Evolutionary conservation across 2,113 vertebrate species (phyloP), one percentile per base, ranked within the genome.

Genomic region (Rhegmatorhina hoffmannsi): DNA sequence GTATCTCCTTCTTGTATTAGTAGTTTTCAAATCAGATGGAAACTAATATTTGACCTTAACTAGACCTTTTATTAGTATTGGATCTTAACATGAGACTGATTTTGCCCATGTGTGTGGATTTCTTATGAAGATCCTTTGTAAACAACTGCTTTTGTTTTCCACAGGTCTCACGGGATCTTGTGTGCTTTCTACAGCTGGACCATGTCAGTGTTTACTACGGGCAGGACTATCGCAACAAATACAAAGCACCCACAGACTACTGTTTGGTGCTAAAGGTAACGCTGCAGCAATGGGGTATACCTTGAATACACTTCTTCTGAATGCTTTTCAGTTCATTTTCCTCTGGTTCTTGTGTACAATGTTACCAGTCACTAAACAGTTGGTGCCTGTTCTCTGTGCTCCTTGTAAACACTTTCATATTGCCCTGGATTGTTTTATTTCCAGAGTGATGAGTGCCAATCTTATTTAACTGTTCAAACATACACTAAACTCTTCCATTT

Each of bases 121-220:
- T 72, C 60, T 69, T 76, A 10, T 31, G 17, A 28, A 67, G n/a
- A 31, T 34, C 13, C 4, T 58, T 91, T 58, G 17, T 80, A 75
- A 92, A 40, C 14, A 2, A 36, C 16, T 14, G 1, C 64, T 92
- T 96, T 77, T 91, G 11, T 87, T 67, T 86, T 58, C 80, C 31
- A n/a, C 87, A 99, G 99, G 98, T 99, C 20, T 99, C 99, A 11
- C 98, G 99, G 94, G 99, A 99, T 95, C 98, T 99, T 1, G 98
- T 99, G n/a, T 99, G 99, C 96, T 99, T 99, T 95, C 98, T 99
- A 21, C 99, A 99, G 96, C 95, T 99, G 77, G 99, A 99, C 93
- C 99, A 99, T 15, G 99, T 99, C 24, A 99, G 99, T 56, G 99
- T 99, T 92, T 99, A 99, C 89, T 99, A 99, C 16, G 99, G 99